A percentile compares a stretch with the other conserved stretches of the same genome.
Conservation (phyloP, 2,888 invertebrate genomes). For the Nephrotoma appendiculata region DNA sequence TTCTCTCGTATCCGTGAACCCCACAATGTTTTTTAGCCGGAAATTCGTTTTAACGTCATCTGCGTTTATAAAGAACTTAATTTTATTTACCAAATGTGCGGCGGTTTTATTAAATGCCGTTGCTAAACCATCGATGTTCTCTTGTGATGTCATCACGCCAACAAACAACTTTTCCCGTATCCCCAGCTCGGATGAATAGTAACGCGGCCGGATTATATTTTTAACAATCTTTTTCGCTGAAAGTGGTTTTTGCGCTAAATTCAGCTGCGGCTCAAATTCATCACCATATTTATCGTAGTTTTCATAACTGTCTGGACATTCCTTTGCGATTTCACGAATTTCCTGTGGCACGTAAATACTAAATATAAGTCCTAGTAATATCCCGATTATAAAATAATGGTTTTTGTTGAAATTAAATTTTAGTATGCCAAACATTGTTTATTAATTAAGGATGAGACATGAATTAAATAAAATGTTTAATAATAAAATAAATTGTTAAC, state of each 20-base stretch:
- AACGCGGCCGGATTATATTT: conserved; percentile 68
- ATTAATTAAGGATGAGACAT: not conserved
- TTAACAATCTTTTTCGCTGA: conserved; percentile 35
- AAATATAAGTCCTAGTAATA: conserved; percentile 26
- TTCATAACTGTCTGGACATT: conserved; percentile 30
- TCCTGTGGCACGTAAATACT: conserved; percentile 29
- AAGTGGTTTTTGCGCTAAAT: conserved; percentile 32
- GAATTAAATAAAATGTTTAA: not conserved
- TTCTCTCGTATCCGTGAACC: conserved; percentile 66
- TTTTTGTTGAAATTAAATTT: conserved; percentile 22
- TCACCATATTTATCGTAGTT: conserved; percentile 30
- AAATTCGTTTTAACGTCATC: conserved; percentile 38
- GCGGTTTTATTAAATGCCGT: conserved; percentile 79
- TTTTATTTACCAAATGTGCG: conserved; percentile 68
- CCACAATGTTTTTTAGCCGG: conserved; percentile 58
- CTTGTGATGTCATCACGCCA: conserved; percentile 66
- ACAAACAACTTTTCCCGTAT: conserved; percentile 80
- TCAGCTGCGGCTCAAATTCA: conserved; percentile 32
- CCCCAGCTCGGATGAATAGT: conserved; percentile 89
- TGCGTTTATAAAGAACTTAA: conserved; percentile 63
- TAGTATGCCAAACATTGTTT: not conserved
- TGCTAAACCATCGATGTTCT: conserved; percentile 55
- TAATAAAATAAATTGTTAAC: not conserved
- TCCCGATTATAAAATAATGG: conserved; percentile 29
- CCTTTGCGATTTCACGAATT: conserved; percentile 29